Base-by-base conservation (phyloP, 2,797 vertebrate species). In the Galaxias olidus region DNA sequence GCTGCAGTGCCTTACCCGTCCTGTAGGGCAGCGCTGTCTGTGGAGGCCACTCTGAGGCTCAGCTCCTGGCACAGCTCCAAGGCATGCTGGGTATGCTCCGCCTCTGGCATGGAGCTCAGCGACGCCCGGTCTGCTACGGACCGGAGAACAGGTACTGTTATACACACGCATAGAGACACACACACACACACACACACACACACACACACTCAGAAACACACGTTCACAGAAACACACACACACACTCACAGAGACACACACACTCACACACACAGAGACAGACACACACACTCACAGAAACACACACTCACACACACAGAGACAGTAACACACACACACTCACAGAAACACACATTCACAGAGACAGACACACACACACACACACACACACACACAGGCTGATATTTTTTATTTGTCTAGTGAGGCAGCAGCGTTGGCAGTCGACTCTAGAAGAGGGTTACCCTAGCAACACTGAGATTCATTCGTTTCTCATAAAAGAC, bases 31-130 rank as follows among this genome's bases (percentile, higher is more conserved):
- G 91, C 89, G 71, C 83, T 73, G 18, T 88, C 85, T 56, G 86
- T 63, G 53, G 88, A 84, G 69, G 88, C 87, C 47, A 89, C 82
- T 69, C 88, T 87, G 61, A 90, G 66, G 53, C 87, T 74, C 54
- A 90, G 77, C 9, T 91, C 90, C 50, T 89, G 88, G 51, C 85
- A 8, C 42, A 72, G 86, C 65, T 90, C 88, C 83, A 93, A 68
- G 69, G 69, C 86, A 51, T 89, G 89, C 43, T 64, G 56, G 40
- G 73, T 74, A 17, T 87, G 89, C 41, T 90, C 90, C 73, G 92
- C 86, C n/a, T 92, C 92, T 4, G 78, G 91, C 83, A 94, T 79
- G 55, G 91, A 89, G 59, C 92, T 91, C 84, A 93, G 92, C 52
- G 93, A 91, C 0, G 88, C 86, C 80, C 92, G 92, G 85, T 94